phyloP scores from a whole-genome alignment of 2,113 vertebrate species.

The Tricholaema leucomelas region DNA sequence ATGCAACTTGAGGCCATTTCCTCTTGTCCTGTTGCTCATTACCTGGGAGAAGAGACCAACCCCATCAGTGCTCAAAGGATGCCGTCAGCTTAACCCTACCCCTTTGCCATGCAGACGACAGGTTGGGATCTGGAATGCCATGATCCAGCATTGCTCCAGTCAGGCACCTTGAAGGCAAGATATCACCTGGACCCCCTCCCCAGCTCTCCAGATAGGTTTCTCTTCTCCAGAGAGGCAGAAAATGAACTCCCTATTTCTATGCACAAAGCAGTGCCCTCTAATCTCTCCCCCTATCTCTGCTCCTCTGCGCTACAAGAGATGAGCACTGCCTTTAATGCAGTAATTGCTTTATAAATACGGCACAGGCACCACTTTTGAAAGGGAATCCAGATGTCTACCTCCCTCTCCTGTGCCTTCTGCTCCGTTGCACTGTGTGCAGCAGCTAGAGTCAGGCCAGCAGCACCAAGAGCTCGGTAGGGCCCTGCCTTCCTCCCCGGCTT shows the following conservation, averaged over 20 bases:
- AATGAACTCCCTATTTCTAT: slow-evolving; percentile 67
- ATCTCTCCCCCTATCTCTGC: slow-evolving; percentile 45
- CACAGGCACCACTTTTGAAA: slow-evolving; percentile 60
- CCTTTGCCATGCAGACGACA: not conserved
- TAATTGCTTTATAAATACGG: slow-evolving; percentile 70
- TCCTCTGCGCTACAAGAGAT: slow-evolving; percentile 48
- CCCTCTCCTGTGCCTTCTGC: slow-evolving; percentile 27
- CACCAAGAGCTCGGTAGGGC: slow-evolving; percentile 37
- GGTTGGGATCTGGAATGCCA: rapidly evolving
- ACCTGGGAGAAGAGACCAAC: no score
- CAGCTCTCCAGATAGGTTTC: not conserved
- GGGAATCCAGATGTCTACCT: slow-evolving; percentile 63
- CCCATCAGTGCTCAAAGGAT: rapidly evolving
- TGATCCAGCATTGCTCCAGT: not conserved
- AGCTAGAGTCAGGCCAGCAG: not conserved
- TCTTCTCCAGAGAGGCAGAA: slow-evolving; percentile 34
- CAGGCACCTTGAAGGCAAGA: not conserved
- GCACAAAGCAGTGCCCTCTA: slow-evolving; percentile 52
- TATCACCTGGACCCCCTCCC: not conserved
- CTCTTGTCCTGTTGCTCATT: no score
- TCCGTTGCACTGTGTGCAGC: slow-evolving; percentile 2
- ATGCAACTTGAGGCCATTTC: no score
- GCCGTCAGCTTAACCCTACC: not conserved
- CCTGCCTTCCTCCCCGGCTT: not conserved
- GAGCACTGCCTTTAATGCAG: slow-evolving; percentile 61